Evolutionary conservation across 2,113 vertebrate genomes (phyloP), one percentile per base, ranked within the genome.

Genomic region (Limanda limanda): DNA sequence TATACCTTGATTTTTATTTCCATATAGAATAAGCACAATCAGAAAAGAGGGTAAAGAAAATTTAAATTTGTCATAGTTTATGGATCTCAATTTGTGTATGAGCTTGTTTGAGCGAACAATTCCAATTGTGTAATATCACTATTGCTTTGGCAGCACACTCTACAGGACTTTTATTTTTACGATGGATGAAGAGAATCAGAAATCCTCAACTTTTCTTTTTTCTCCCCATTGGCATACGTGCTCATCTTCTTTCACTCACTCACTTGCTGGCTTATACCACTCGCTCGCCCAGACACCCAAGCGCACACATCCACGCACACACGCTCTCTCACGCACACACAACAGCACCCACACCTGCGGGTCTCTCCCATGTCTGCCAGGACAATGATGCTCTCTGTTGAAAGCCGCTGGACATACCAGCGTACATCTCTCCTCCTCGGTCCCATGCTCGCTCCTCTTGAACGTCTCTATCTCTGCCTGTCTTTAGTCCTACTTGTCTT

Each of bases 371-470:
- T 8, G 63, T 71, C 83, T 82, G 79, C 71, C 78, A 56, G 89
- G 89, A 93, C 94, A 94, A 94, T 93, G 93, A 91, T 88, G 90
- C 84, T 88, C 91, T 93, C 85, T 93, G 92, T 92, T 84, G 88
- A 91, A 89, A 91, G 86, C 79, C 70, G 82, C 74, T 87, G 86
- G 81, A 84, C 88, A 89, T 85, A 74, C 90, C 84, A 86, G 84
- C 65, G 51, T 63, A 57, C 80, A 54, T 83, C 78, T 83, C 74
- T 77, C 70, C 31, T 71, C 78, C 83, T 78, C 76, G 5, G 76
- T 69, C 82, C 81, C 82, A 24, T 35, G 52, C 78, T 60, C 69
- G 24, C 81, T 82, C 86, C 85, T 74, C 67, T 81, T 60, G 76
- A n/a, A 25, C 40, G 72, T 85, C 87, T 79, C 83, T 52, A 68